phyloP scores from a whole-genome alignment of 2,113 vertebrate species.

The Seriola rivoliana region DNA sequence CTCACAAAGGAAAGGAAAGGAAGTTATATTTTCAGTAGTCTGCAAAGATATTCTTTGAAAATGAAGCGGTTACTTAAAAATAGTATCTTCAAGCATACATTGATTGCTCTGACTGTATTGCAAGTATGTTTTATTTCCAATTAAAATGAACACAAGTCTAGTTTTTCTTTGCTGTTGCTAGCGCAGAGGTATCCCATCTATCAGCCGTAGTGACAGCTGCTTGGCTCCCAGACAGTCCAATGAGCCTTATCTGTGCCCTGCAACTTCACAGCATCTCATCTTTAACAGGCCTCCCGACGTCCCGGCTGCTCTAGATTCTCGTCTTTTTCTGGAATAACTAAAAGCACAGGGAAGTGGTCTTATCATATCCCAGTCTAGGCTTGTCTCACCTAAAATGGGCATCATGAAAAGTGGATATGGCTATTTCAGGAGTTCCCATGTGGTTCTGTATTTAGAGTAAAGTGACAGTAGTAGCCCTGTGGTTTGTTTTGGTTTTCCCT shows the following conservation, averaged over 20 bases:
- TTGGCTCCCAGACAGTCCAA: constrained; percentile 14
- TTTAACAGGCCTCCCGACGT: constrained; percentile 20
- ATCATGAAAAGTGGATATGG: constrained; percentile 62
- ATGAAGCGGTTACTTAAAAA: constrained; percentile 2
- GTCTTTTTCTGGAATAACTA: constrained; percentile 45
- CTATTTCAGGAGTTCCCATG: constrained; percentile 74
- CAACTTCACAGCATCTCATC: constrained; percentile 27
- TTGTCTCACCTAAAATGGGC: constrained; percentile 65
- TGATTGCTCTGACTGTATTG: neutral
- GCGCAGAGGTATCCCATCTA: constrained; percentile 45
- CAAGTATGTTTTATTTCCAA: neutral
- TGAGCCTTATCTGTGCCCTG: constrained; percentile 16
- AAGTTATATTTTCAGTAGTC: constrained; percentile 12
- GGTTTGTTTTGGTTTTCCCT: constrained; percentile 77
- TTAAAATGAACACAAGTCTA: constrained; percentile 13
- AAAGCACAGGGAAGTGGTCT: constrained; percentile 48
- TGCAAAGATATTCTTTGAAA: constrained; percentile 5
- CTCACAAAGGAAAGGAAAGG: neutral
- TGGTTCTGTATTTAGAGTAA: constrained; percentile 69
- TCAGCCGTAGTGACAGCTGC: constrained; percentile 55
- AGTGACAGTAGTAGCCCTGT: constrained; percentile 70
- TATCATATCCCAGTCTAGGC: constrained; percentile 42
- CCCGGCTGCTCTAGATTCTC: constrained; percentile 32
- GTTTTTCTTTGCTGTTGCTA: constrained; percentile 39
- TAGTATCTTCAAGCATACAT: neutral